These are phyloP conservation scores for Pseudoatta argentina DNA, from an alignment of 1,140 invertebrate species.

Conservation along the genomic window DNA sequence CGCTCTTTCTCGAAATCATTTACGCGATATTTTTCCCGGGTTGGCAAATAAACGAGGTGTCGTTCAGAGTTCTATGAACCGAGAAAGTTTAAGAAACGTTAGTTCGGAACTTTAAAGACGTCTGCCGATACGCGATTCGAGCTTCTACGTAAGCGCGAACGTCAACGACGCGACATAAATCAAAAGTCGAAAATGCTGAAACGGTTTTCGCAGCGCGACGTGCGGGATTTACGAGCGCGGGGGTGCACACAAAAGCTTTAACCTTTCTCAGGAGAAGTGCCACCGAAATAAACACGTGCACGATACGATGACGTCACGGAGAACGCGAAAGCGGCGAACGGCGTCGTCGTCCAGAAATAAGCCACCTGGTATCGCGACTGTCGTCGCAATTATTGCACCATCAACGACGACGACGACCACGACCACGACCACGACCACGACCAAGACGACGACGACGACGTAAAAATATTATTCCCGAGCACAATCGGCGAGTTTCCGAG, in stretches of 20 bases:
- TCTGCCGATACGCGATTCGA: not conserved
- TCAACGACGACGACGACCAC: not conserved
- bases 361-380: conserved; percentile 63
- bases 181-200: conserved; percentile 6
- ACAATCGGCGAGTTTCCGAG: conserved; percentile 55
- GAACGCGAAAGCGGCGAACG: conserved; percentile 17
- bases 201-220: conserved; percentile 17
- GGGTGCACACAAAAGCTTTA: conserved; percentile 64
- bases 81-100: not conserved
- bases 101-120: not conserved
- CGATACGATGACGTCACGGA: conserved; percentile 77
- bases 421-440: not conserved
- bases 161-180: not conserved
- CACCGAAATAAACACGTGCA: conserved; percentile 81
- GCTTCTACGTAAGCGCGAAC: conserved; percentile 23
- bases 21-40: not conserved
- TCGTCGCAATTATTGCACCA: conserved; percentile 72
- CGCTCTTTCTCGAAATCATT: not conserved
- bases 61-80: not conserved
- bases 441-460: conserved; percentile 8
- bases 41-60: not conserved
- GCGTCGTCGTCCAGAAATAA: conserved; percentile 77
- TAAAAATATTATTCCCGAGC: conserved; percentile 49
- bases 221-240: conserved; percentile 55
- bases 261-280: conserved; percentile 76